These are phyloP conservation scores for Elgaria multicarinata DNA, from an alignment of 2,113 vertebrate genomes.

Conservation along the genomic window DNA sequence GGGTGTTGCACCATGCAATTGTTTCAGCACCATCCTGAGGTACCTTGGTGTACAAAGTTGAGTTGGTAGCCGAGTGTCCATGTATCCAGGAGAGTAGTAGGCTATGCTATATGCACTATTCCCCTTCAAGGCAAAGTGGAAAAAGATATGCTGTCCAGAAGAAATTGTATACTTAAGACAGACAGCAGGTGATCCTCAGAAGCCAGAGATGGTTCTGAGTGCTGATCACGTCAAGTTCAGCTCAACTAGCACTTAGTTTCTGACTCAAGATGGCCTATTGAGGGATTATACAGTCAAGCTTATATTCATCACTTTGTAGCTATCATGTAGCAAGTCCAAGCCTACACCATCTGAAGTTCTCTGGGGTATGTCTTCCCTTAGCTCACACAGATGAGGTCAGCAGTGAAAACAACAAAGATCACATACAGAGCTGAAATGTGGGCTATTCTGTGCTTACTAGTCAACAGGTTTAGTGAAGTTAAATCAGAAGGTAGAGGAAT, in stretches of 20 bases:
- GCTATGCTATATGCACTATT: slow-evolving; percentile 32
- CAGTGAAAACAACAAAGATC: slow-evolving; percentile 13
- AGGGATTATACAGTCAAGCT: neutral
- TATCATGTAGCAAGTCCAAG: neutral
- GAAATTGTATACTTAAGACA: slow-evolving; percentile 6
- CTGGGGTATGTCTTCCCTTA: neutral
- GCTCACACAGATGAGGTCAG: neutral
- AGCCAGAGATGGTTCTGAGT: neutral
- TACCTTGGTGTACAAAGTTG: slow-evolving; percentile 16
- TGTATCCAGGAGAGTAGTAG: slow-evolving; percentile 12
- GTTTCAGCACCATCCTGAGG: slow-evolving; percentile 22
- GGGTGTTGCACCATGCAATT: slow-evolving; percentile 16
- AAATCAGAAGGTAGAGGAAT: slow-evolving; percentile 6
- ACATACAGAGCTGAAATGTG: slow-evolving; percentile 44
- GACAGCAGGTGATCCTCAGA: neutral
- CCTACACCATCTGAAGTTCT: neutral
- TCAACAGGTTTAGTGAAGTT: neutral
- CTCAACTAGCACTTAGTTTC: neutral
- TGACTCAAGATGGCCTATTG: neutral
- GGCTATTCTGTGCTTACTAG: neutral
- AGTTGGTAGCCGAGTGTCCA: neutral
- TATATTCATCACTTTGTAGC: neutral
- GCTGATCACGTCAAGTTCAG: neutral
- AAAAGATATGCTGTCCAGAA: neutral
- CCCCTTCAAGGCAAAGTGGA: slow-evolving; percentile 36